phyloP scores from a whole-genome alignment of 2,797 vertebrate species.

The Dermochelys coriacea region DNA sequence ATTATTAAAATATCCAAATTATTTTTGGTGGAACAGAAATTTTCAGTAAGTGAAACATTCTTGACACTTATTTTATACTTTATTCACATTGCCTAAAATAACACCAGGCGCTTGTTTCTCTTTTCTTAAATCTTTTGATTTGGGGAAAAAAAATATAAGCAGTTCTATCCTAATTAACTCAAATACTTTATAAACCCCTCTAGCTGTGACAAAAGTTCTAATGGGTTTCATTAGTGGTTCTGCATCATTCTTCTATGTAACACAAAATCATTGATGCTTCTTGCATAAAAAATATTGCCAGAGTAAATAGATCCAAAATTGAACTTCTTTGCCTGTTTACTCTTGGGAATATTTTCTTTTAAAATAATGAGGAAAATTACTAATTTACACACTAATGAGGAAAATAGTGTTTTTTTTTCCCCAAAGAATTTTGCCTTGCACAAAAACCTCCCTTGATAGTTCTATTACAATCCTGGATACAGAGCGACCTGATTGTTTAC shows the following conservation, averaged over 20 bases:
- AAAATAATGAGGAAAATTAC: background rate
- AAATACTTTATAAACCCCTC: background rate
- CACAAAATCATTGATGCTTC: background rate
- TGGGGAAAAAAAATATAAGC: background rate
- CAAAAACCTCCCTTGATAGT: background rate
- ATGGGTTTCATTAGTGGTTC: background rate
- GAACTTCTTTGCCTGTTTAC: background rate
- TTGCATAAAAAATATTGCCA: background rate
- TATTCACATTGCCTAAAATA: background rate
- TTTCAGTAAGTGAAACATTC: background rate
- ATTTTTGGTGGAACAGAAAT: background rate
- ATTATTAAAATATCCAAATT: background rate
- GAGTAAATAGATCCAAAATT: slow-evolving; percentile 13
- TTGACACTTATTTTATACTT: background rate
- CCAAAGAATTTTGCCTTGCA: background rate
- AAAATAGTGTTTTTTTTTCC: background rate
- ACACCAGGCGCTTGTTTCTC: background rate
- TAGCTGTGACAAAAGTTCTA: background rate
- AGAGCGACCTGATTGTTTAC: background rate
- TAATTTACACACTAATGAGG: background rate
- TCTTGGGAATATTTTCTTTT: slow-evolving; percentile 6
- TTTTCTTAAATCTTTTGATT: background rate
- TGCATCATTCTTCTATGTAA: background rate
- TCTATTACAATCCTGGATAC: background rate
- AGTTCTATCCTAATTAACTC: background rate